phyloP scores from a whole-genome alignment of 2,113 vertebrate species.

The Percopsis transmontana region DNA sequence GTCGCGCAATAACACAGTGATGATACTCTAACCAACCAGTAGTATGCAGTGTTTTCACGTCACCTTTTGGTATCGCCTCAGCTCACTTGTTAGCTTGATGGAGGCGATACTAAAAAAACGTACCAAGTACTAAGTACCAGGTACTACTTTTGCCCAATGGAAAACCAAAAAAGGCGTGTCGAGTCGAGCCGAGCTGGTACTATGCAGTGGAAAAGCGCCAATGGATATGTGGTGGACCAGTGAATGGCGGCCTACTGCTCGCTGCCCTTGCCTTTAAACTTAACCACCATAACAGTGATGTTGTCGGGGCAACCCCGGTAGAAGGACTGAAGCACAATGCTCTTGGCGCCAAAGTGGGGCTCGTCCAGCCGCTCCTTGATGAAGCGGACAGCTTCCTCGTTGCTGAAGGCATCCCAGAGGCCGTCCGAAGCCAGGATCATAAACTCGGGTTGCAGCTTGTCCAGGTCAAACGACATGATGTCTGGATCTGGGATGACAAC shows the following conservation, averaged over 20 bases:
- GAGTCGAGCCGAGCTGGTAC: too few species aligned
- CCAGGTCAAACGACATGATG: conserved; percentile 93
- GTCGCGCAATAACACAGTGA: too few species aligned
- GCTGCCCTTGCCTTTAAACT: conserved; percentile 89
- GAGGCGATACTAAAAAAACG: too few species aligned
- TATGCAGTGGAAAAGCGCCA: too few species aligned
- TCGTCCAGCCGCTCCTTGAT: conserved; percentile 95
- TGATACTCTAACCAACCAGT: too few species aligned
- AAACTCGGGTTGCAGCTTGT: conserved; percentile 96
- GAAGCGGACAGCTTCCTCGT: conserved; percentile 95
- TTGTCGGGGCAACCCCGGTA: conserved; percentile 98
- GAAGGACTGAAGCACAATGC: conserved; percentile 97
- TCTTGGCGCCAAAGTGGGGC: conserved; percentile 97
- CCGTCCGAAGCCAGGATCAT: conserved; percentile 98
- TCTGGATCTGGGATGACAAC: conserved; percentile 95
- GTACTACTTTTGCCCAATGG: too few species aligned
- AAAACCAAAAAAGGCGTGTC: too few species aligned
- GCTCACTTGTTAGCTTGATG: too few species aligned
- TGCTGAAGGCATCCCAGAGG: conserved; percentile 99
- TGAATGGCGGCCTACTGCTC: conserved; percentile 76
- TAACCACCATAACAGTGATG: conserved; percentile 99
- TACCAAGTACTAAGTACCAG: too few species aligned
- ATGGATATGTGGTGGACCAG: neutral
- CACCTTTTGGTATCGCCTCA: too few species aligned
- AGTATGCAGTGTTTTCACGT: too few species aligned